Evolutionary conservation across 2,888 invertebrate species (phyloP).

Genomic region (Conistra vaccinii): DNA sequence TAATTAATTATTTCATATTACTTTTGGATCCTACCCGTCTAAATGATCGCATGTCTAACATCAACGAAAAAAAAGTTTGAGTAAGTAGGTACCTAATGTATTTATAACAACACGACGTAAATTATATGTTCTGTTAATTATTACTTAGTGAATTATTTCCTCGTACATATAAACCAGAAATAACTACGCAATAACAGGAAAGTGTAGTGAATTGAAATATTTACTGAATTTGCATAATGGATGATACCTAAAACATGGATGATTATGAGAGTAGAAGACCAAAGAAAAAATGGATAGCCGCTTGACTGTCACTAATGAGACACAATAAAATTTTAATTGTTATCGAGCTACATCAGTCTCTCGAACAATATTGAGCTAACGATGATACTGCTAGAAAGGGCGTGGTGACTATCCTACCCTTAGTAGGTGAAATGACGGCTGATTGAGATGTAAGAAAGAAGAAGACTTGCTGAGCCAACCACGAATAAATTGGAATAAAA

Average conservation of each 20-base stretch:
- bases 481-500: background rate
- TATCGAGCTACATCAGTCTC: too few species aligned
- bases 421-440: background rate
- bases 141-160: slow-evolving; percentile 35
- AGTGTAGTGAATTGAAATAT: background rate
- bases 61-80: slow-evolving; percentile 8
- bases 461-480: background rate
- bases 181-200: slow-evolving; percentile 37
- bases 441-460: background rate
- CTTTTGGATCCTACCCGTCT: background rate
- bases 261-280: background rate
- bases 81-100: slow-evolving; percentile 16
- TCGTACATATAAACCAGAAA: slow-evolving; percentile 10
- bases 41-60: slow-evolving; percentile 26
- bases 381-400: background rate
- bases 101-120: slow-evolving; percentile 26
- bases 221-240: background rate
- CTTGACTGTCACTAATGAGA: too few species aligned
- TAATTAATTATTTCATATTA: background rate
- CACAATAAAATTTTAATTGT: too few species aligned
- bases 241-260: too few species aligned
- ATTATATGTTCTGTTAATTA: slow-evolving; percentile 22
- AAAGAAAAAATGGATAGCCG: background rate
- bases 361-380: background rate
- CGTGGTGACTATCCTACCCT: too few species aligned